A percentile compares a stretch with the other conserved stretches of the same genome.
Conservation (phyloP, 2,797 vertebrate genomes). For the Scyliorhinus canicula region DNA sequence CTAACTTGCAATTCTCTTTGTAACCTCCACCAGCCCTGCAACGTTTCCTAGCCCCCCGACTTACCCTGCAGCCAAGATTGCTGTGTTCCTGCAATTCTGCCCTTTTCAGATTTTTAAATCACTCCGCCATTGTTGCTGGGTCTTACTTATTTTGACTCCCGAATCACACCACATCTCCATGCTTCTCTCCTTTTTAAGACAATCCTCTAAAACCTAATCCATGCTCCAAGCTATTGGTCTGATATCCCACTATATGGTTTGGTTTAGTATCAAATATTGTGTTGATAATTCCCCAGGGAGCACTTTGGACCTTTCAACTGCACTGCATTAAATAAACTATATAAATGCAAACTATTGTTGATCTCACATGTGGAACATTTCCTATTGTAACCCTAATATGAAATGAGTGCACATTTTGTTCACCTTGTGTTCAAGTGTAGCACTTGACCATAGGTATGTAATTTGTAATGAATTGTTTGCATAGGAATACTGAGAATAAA, state of each 20-base stretch:
- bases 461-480: not conserved
- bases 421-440: not conserved
- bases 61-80: not conserved
- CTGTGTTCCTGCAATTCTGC: not conserved
- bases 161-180: not conserved
- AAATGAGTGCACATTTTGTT: not conserved
- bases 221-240: not conserved
- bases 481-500: not conserved
- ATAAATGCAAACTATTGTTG: not conserved
- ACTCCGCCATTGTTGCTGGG: not conserved
- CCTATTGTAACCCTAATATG: not conserved
- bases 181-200: not conserved
- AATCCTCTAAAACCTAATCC: not conserved
- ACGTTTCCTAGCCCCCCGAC: not conserved
- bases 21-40: not conserved
- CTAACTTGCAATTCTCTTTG: not conserved
- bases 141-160: not conserved
- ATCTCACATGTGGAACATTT: not conserved
- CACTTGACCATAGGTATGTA: not conserved
- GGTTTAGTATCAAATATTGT: not conserved
- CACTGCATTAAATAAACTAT: not conserved
- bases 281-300: not conserved
- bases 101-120: not conserved
- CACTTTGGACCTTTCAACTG: not conserved
- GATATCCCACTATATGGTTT: not conserved